Base-by-base conservation (phyloP, 2,888 invertebrate species). In the Drosophila kanekoi region DNA sequence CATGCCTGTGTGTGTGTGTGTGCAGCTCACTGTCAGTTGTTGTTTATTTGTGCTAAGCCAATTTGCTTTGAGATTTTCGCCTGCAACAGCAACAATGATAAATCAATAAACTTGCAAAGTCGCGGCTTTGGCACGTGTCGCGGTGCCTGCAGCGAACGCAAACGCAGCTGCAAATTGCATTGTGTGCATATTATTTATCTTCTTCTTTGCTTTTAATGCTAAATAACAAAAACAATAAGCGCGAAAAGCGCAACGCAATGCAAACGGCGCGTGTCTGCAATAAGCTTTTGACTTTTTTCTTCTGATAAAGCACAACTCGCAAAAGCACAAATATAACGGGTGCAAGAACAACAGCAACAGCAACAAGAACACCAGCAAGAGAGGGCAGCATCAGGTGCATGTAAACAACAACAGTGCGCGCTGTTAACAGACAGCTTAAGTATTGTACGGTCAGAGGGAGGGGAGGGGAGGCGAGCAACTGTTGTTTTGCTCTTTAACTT, bases 21-120 rank as follows among this genome's bases (percentile, higher is more conserved):
- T 52, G 44, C 57, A 40, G 47, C 33, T 45, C 47, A 35, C 52
- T 54, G 43, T 65, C 32, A 58, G 40, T 71, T 84, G 59, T 69
- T 66, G 47, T 57, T 72, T 82, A 70, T 82, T 77, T 74, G 71
- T 67, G 68, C 45, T 87, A 81, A 87, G 82, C 79, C 71, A 85
- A 83, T 83, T 83, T 81, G 82, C 76, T 68, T 60, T 58, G 45
- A 63, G 67, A 72, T 67, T 72, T 52, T 16, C 44, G 56, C 40
- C 33, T 28, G 20, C 57, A 65, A 14, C 11, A 47, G 13, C 47
- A 65, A 38, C 35, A 61, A 69, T 57, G 58, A 59, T 65, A 73
- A 77, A 77, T 78, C 79, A 78, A 78, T 77, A 73, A 74, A 73
- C 38, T 69, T 38, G 53, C 56, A 68, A 61, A 63, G 48, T 65